phyloP scores from a whole-genome alignment of 2,888 invertebrate genomes.

The Drosophila testacea region DNA sequence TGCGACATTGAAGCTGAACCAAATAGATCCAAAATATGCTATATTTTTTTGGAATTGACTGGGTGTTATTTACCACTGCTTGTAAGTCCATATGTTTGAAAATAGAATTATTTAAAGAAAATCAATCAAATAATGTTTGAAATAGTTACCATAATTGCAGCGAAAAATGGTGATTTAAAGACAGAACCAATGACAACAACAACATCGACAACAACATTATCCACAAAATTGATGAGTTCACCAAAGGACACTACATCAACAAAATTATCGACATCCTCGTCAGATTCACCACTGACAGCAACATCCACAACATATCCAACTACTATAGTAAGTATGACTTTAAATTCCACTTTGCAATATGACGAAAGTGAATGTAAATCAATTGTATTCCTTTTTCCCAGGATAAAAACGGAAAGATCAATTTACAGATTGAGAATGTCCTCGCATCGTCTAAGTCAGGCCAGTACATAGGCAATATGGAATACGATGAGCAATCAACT shows the following conservation, averaged over 20 bases:
- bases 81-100: slow-evolving; percentile 14
- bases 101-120: background rate
- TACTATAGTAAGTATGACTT: slow-evolving; percentile 13
- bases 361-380: background rate
- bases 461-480: slow-evolving; percentile 28
- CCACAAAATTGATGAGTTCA: too few relatives aligned
- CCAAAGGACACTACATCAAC: background rate
- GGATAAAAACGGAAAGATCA: slow-evolving; percentile 2
- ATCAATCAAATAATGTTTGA: background rate
- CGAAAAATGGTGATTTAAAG: too few relatives aligned
- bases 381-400: background rate
- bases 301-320: background rate
- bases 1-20: background rate
- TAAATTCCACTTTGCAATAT: background rate
- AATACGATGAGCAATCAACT: slow-evolving; percentile 17
- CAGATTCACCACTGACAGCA: background rate
- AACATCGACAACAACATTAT: background rate
- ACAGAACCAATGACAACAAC: background rate
- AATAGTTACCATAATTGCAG: background rate
- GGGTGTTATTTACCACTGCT: slow-evolving; percentile 13
- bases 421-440: slow-evolving; percentile 7
- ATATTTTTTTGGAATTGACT: background rate
- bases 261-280: background rate
- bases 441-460: slow-evolving; percentile 18
- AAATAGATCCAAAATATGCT: slow-evolving; percentile 6